phyloP scores from a whole-genome alignment of 2,113 vertebrate species.

The Cyprinus carpio region DNA sequence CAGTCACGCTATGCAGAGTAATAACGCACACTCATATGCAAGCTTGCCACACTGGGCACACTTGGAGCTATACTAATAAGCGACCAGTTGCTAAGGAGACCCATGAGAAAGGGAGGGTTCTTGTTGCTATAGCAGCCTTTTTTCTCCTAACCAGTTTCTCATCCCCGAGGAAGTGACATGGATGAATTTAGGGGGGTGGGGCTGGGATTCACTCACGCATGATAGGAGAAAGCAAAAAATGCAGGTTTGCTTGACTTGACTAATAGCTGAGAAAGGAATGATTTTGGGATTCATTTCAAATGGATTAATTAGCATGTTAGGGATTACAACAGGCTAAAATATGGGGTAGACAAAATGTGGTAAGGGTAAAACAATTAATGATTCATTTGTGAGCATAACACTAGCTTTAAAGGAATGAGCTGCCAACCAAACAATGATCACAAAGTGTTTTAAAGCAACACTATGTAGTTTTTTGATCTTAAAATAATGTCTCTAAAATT shows the following conservation, averaged over 20 bases:
- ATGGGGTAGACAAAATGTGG: no score
- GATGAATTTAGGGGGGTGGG: conserved; percentile 58
- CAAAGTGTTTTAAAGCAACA: no score
- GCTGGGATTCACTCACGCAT: conserved; percentile 56
- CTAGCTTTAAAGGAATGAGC: no score
- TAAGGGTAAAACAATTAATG: no score
- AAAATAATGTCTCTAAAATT: no score
- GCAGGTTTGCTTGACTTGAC: background rate
- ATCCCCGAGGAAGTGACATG: conserved; percentile 73
- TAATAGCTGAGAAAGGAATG: no score
- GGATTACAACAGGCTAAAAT: no score
- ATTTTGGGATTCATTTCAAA: no score
- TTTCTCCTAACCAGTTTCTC: conserved; percentile 76
- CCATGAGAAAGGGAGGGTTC: conserved; percentile 82
- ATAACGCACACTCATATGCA: conserved; percentile 55
- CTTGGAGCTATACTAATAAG: conserved; percentile 80
- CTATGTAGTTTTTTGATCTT: no score
- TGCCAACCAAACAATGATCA: no score
- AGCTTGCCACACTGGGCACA: conserved; percentile 76
- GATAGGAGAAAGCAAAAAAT: conserved; percentile 21
- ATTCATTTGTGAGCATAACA: no score
- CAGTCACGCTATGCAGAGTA: conserved; percentile 44
- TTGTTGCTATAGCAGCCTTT: conserved; percentile 82
- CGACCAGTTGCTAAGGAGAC: conserved; percentile 86
- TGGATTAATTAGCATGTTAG: no score